Evolutionary conservation across 2,888 invertebrate genomes (phyloP).

Genomic region (Falcaria lacertinaria): DNA sequence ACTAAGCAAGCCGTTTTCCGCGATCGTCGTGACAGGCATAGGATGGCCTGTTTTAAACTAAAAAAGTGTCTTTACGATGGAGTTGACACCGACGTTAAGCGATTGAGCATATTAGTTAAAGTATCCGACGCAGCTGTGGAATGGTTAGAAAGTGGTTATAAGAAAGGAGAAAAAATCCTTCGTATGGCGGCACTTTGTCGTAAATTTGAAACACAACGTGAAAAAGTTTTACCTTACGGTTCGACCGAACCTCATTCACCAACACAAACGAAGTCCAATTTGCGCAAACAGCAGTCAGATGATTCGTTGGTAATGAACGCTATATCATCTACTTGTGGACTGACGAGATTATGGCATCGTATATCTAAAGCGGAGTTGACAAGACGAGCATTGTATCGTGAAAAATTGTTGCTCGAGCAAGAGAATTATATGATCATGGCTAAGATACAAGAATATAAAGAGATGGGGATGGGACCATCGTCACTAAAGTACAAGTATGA

Average conservation of each 20-base stretch:
- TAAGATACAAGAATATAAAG: slow-evolving; percentile 34
- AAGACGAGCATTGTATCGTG: slow-evolving; percentile 53
- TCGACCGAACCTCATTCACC: slow-evolving; percentile 40
- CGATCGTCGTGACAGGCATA: slow-evolving; percentile 59
- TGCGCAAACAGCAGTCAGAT: slow-evolving; percentile 42
- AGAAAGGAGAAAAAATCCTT: slow-evolving; percentile 74
- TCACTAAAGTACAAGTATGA: slow-evolving; percentile 41
- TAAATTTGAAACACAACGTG: slow-evolving; percentile 77
- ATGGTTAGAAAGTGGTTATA: slow-evolving; percentile 54
- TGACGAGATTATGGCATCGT: slow-evolving; percentile 64
- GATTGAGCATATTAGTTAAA: slow-evolving; percentile 48
- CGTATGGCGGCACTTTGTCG: slow-evolving; percentile 74
- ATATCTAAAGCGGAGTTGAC: slow-evolving; percentile 62
- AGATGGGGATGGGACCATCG: slow-evolving; percentile 31
- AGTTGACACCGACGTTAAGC: slow-evolving; percentile 43
- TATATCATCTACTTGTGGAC: slow-evolving; percentile 49
- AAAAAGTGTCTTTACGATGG: slow-evolving; percentile 49
- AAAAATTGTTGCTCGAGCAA: slow-evolving; percentile 52
- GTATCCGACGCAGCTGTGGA: slow-evolving; percentile 57
- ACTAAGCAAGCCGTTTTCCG: slow-evolving; percentile 66
- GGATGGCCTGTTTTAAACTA: slow-evolving; percentile 50
- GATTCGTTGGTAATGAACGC: slow-evolving; percentile 54
- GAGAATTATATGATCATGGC: slow-evolving; percentile 49
- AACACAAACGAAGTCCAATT: slow-evolving; percentile 31
- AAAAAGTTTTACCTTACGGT: slow-evolving; percentile 69